Conservation (phyloP, 2,888 invertebrate genomes). For the Cryptocephalus moraei region DNA sequence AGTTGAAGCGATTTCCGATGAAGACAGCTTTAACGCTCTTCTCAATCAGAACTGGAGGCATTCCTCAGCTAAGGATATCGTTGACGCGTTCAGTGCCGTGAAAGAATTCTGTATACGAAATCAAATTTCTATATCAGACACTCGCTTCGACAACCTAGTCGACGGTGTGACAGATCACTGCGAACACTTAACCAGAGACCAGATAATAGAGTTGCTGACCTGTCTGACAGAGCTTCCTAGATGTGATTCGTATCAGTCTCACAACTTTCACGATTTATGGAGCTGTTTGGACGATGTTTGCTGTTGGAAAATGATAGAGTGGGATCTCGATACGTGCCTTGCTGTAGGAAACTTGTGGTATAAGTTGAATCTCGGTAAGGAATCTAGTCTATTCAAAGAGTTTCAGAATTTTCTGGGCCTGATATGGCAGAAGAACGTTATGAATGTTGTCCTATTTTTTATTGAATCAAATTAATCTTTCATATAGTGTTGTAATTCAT, state of each 20-base stretch:
- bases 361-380: slow-evolving; percentile 38
- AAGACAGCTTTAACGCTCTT: slow-evolving; percentile 10
- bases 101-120: slow-evolving; percentile 24
- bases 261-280: slow-evolving; percentile 56
- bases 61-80: slow-evolving; percentile 24
- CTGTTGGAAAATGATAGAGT: slow-evolving; percentile 36
- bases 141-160: slow-evolving; percentile 31
- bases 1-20: neutral
- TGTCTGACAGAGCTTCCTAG: slow-evolving; percentile 44
- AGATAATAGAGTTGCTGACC: slow-evolving; percentile 45
- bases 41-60: slow-evolving; percentile 23
- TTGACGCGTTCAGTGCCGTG: slow-evolving; percentile 25
- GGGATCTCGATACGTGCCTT: slow-evolving; percentile 47
- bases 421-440: no score
- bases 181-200: slow-evolving; percentile 44
- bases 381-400: no score
- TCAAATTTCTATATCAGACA: slow-evolving; percentile 27
- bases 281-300: slow-evolving; percentile 58
- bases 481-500: no score
- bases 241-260: slow-evolving; percentile 41
- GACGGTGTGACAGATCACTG: slow-evolving; percentile 42
- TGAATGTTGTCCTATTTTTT: no score
- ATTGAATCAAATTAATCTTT: no score
- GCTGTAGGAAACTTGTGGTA: slow-evolving; percentile 55
- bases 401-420: no score